These are phyloP conservation scores for Mormyrus iriodes DNA, from an alignment of 2,113 vertebrate genomes.

Conservation along the genomic window DNA sequence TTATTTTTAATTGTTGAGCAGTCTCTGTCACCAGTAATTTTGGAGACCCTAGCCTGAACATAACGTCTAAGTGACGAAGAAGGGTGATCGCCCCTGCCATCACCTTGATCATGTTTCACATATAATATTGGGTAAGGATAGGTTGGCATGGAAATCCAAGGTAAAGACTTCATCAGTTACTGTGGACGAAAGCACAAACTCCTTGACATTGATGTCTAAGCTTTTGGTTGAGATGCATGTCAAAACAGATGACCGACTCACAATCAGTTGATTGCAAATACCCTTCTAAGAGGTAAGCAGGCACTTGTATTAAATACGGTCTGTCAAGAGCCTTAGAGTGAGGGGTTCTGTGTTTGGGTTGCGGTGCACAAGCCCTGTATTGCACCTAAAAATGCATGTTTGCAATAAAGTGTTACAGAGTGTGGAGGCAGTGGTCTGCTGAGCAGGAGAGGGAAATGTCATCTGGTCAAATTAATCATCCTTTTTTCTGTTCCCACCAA, in stretches of 20 bases:
- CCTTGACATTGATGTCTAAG: background rate
- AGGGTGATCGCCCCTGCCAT: background rate
- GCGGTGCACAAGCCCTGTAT: background rate
- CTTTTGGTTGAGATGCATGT: background rate
- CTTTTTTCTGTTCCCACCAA: background rate
- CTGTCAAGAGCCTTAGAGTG: background rate
- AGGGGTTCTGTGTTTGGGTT: background rate
- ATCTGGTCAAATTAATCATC: background rate
- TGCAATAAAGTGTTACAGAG: background rate
- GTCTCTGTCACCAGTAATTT: background rate
- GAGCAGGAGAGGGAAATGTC: background rate
- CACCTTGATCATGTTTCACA: background rate
- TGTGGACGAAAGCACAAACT: background rate
- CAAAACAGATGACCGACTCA: background rate
- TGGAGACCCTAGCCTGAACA: background rate
- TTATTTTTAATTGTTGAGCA: background rate
- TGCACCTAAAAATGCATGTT: background rate
- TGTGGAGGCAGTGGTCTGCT: background rate
- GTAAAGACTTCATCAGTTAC: background rate
- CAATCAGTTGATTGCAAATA: background rate
- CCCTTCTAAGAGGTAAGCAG: background rate
- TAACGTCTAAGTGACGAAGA: background rate
- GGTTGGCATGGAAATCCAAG: background rate
- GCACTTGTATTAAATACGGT: background rate
- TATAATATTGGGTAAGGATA: background rate